These are phyloP conservation scores for Peromyscus melanophrys DNA, from an alignment of 2,797 vertebrate genomes.

Conservation along the genomic window DNA sequence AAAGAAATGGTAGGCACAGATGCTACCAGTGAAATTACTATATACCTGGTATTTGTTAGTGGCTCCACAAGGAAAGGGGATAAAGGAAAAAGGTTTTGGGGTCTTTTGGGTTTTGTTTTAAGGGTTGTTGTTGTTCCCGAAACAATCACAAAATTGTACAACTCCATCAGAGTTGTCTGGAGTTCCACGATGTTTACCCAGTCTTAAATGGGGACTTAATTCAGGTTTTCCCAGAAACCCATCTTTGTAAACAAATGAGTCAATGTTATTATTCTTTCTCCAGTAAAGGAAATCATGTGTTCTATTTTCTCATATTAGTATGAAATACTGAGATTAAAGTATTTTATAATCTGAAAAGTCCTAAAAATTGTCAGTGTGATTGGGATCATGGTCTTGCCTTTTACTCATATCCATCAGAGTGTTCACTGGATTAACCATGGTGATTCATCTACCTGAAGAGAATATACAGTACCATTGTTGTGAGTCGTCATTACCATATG, in stretches of 20 bases:
- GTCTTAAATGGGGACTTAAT: conserved; percentile 28
- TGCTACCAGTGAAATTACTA: background rate
- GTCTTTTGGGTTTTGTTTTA: background rate
- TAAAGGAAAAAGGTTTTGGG: background rate
- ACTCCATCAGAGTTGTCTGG: background rate
- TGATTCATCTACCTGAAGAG: conserved; percentile 17
- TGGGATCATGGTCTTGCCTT: background rate
- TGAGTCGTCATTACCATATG: background rate
- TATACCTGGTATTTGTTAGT: background rate
- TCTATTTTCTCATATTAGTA: conserved; percentile 42
- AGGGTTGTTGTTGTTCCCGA: background rate
- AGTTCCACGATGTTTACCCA: background rate
- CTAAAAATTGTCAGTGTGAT: conserved; percentile 43
- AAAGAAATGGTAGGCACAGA: background rate
- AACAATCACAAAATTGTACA: conserved; percentile 15
- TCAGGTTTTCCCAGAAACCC: conserved; percentile 20
- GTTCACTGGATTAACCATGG: background rate
- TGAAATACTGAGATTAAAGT: background rate
- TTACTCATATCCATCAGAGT: background rate
- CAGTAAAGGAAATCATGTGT: background rate
- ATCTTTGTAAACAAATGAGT: conserved; percentile 52
- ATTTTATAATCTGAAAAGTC: conserved; percentile 32
- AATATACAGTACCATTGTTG: background rate
- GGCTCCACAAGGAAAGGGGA: background rate
- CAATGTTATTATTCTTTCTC: conserved; percentile 24